These are phyloP conservation scores for Clarias fuscus DNA, from an alignment of 2,797 vertebrate genomes.

Conservation along the genomic window DNA sequence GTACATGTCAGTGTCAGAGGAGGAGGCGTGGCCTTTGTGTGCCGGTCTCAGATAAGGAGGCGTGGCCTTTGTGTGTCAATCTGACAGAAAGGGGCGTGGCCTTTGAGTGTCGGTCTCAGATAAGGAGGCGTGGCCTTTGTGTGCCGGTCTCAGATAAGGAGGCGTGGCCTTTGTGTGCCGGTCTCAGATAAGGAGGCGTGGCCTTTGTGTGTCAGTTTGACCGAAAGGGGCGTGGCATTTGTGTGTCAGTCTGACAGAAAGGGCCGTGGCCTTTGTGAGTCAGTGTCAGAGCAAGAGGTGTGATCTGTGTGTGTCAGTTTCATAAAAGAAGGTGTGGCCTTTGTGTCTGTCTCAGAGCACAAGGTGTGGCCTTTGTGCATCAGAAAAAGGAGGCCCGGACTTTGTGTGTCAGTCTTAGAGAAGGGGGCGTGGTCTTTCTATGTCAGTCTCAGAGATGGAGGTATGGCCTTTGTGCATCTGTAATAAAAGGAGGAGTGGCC, in stretches of 20 bases:
- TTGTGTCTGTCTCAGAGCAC: neutral
- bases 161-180: neutral
- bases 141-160: neutral
- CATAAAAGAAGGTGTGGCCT: neutral
- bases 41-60: neutral
- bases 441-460: neutral
- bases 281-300: neutral
- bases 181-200: neutral
- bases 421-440: neutral
- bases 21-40: neutral
- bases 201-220: neutral
- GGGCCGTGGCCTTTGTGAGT: neutral
- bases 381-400: neutral
- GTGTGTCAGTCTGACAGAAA: neutral
- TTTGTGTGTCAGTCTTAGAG: neutral
- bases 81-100: neutral
- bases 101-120: neutral
- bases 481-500: neutral
- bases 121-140: neutral
- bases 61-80: neutral
- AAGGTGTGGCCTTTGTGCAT: no score
- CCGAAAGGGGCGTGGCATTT: neutral
- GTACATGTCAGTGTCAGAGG: neutral
- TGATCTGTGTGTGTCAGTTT: neutral
- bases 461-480: neutral